Base-by-base conservation (phyloP, 2,888 invertebrate species). In the Luffia ferchaultella region DNA sequence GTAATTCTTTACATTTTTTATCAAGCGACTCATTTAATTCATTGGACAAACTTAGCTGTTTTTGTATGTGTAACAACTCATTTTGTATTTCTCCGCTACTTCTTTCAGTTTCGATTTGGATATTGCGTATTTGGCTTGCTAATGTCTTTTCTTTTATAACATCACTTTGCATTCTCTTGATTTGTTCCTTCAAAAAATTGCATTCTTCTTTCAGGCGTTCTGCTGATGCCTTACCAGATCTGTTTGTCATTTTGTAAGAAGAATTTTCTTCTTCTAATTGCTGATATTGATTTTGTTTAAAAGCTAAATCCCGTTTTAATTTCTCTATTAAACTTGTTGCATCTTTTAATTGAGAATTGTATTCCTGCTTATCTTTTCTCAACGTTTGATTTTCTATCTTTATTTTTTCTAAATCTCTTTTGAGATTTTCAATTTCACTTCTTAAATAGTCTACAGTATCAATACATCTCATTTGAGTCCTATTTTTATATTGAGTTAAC, bases 31-130 rank as follows among this genome's bases (percentile, higher is more conserved):
- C 85, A 54, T 87, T 77, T 20, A 84, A 87, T 48, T 87, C 87
- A 65, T 88, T 86, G 7, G 88, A 85, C 51, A 85, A 68, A 54
- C 85, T 85, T 9, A 91, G 68, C 66, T 92, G 89, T 19, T 85
- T 86, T 66, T 92, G 91, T 12, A 87, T 72, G 56, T 86, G 82
- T 42, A 87, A 62, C 41, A 92, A 67, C 68, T 91, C 90, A 64
- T 85, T 86, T 68, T 92, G 92, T 51, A 89, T 82, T 57, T 92
- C 91, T 50, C 85, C 82, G 53, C 91, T 80, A 45, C 90, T 88
- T 61, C 89, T 87, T 69, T 93, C 93, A 2, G 91, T 90, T 79
- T 93, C 92, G 60, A 91, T 87, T 62, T 93, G 92, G 47, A 92
- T 78, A 56, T 89, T 86, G 70, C 92, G 93, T 50, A 74, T 76